Evolutionary conservation across 2,113 vertebrate genomes (phyloP).

Genomic region (Periophthalmus modestus): DNA sequence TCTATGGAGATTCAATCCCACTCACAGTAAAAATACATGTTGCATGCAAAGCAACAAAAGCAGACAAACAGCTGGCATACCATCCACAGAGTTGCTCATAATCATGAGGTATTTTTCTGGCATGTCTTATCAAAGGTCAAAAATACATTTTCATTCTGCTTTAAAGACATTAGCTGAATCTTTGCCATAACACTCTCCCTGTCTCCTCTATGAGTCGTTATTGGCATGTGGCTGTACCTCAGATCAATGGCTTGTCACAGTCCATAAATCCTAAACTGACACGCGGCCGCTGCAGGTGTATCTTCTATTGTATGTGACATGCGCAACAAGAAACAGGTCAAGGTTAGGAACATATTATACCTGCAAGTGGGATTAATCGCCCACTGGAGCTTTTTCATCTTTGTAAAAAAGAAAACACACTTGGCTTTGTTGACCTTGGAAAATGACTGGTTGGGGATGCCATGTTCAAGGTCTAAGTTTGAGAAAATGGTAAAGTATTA

Average conservation of each 20-base stretch:
- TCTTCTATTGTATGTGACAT: conserved; percentile 11
- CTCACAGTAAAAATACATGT: background rate
- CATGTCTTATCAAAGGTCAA: conserved; percentile 22
- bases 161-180: conserved; percentile 9
- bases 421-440: conserved; percentile 46
- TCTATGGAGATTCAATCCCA: background rate
- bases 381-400: conserved; percentile 54
- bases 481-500: conserved; percentile 52
- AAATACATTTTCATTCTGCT: conserved; percentile 27
- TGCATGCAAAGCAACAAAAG: too few relatives aligned
- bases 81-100: background rate
- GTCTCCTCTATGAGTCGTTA: conserved; percentile 33
- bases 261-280: conserved; percentile 43
- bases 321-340: conserved; percentile 45
- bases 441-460: conserved; percentile 34
- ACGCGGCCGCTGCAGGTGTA: background rate
- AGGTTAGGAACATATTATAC: conserved; percentile 53
- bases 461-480: conserved; percentile 50
- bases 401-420: conserved; percentile 40
- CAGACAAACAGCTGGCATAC: background rate
- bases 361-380: conserved; percentile 57
- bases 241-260: conserved; percentile 50
- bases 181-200: conserved; percentile 20
- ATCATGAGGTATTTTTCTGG: background rate
- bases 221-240: conserved; percentile 47